A percentile compares a stretch with the other conserved stretches of the same genome.
phyloP scores from a whole-genome alignment of 2,888 invertebrate species.

The Villa cingulata region DNA sequence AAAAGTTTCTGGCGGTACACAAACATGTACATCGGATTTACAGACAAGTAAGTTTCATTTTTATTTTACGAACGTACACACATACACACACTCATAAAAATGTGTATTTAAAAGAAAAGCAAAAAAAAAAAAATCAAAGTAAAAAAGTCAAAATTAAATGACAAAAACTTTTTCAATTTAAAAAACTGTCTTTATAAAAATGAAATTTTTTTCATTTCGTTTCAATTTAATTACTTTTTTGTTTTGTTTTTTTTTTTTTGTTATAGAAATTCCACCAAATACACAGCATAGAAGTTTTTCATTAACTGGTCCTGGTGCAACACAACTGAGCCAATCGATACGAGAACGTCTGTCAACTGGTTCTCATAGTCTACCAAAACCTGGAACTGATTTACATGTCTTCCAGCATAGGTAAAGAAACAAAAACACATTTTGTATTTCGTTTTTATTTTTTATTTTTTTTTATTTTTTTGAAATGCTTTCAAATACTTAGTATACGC shows the following conservation, averaged over 20 bases:
- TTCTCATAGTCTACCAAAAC: slow-evolving; percentile 75
- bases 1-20: slow-evolving; percentile 81
- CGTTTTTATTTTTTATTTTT: too few relatives aligned
- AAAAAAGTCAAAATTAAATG: too few relatives aligned
- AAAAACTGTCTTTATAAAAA: not conserved
- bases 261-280: slow-evolving; percentile 46
- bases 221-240: not conserved
- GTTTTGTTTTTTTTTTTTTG: slow-evolving; percentile 12
- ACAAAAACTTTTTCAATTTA: too few relatives aligned
- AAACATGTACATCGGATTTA: slow-evolving; percentile 68
- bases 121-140: too few relatives aligned
- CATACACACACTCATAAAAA: too few relatives aligned
- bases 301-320: slow-evolving; percentile 69
- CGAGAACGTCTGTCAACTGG: slow-evolving; percentile 69
- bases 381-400: slow-evolving; percentile 49
- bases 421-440: too few relatives aligned
- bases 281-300: slow-evolving; percentile 76
- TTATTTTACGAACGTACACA: not conserved
- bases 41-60: slow-evolving; percentile 47
- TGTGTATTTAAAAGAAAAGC: too few relatives aligned
- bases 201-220: not conserved
- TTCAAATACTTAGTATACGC: too few relatives aligned
- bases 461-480: too few relatives aligned
- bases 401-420: slow-evolving; percentile 50
- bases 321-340: slow-evolving; percentile 75